These are phyloP conservation scores for Lanistes nyassanus DNA, from an alignment of 1,140 invertebrate genomes.

Conservation along the genomic window DNA sequence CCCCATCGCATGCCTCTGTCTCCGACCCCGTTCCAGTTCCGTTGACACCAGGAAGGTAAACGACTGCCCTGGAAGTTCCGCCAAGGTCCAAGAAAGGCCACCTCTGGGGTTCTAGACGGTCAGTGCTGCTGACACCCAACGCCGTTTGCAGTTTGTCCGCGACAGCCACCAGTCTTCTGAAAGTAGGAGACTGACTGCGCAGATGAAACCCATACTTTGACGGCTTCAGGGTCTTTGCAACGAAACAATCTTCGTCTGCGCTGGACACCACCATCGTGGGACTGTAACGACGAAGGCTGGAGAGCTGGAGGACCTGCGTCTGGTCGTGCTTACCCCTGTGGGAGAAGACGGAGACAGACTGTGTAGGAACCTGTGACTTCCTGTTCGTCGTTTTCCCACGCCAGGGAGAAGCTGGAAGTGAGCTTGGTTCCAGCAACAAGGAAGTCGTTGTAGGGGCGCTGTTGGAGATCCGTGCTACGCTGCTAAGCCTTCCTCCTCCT, in stretches of 20 bases:
- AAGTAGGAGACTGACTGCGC: constrained; percentile 32
- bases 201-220: constrained; percentile 34
- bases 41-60: too few relatives aligned
- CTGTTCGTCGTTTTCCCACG: background rate
- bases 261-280: background rate
- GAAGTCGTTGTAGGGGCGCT: too few relatives aligned
- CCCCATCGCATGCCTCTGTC: too few relatives aligned
- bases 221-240: constrained; percentile 22
- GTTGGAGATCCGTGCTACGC: too few relatives aligned
- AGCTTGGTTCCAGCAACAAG: too few relatives aligned
- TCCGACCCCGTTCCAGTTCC: too few relatives aligned
- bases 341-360: constrained; percentile 5
- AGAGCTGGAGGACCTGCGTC: background rate
- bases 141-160: constrained; percentile 20
- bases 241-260: background rate
- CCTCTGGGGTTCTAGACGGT: too few relatives aligned
- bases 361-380: constrained; percentile 5
- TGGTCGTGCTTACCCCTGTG: background rate
- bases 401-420: too few relatives aligned
- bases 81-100: too few relatives aligned
- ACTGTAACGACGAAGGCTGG: background rate
- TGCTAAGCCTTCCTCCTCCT: too few relatives aligned
- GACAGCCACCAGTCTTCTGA: constrained; percentile 29
- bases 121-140: background rate
- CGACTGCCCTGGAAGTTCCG: too few relatives aligned